Base-by-base conservation (phyloP, 2,888 invertebrate species). In the Macropis europaea region DNA sequence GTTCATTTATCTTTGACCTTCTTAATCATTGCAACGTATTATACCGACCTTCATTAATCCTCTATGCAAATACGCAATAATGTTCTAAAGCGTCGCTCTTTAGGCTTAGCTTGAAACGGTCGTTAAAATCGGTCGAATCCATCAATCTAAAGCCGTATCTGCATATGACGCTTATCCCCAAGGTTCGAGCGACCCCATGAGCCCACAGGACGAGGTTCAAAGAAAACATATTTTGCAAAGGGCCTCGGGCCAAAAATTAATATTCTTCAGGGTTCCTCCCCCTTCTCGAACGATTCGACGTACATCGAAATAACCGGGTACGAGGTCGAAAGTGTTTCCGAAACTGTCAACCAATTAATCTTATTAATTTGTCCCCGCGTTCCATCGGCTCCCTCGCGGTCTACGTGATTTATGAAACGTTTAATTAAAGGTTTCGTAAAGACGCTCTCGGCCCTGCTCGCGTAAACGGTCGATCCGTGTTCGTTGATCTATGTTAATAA, bases 271-370 rank as follows among this genome's bases (percentile, higher is more conserved):
- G 59, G 32, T 40, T 63, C 54, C 47, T 56, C 53, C 59, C 63
- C 45, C 24, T 45, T 50, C 70, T 57, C 42, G 50, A 71, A 54
- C 50, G 64, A 52, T 64, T 61, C 63, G 42, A 15, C n/a, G 38
- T 32, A 57, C 64, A 52, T 61, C 59, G 64, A 77, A 69, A 72
- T 72, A 36, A 56, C 50, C 57, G 53, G 36, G 66, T 52, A 64
- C 61, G 45, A 30, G 47, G 68, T 47, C 43, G 30, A 86, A 86
- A 88, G 81, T 86, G 85, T 87, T 87, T 86, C 84, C 82, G 42
- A 77, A 81, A 81, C 84, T 87, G 87, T 86, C 88, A 86, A 86
- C 87, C 87, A 87, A 88, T 88, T 88, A 88, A 88, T 88, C 88
- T 87, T 87, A 88, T 88, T 88, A 87, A 88, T 88, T 88, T 84